Base-by-base conservation (phyloP, 2,888 invertebrate species). In the Salpingus planirostris region DNA sequence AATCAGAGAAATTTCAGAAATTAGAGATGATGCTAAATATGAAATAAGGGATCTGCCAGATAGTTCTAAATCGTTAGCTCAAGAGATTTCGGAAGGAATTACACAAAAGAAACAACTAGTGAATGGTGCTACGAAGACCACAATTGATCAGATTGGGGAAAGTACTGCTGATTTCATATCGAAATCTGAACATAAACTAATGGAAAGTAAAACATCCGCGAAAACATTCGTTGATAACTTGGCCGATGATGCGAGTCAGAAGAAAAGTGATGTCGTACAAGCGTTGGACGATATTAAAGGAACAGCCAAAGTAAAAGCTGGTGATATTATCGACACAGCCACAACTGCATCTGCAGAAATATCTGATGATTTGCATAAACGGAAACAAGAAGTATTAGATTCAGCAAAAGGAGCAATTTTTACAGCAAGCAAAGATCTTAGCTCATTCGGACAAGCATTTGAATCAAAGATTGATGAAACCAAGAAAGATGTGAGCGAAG, bases 251-350 rank as follows among this genome's bases (percentile, higher is more conserved):
- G n/a, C n/a, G n/a, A n/a, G 7, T 24, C 12, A 12, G 24, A 24
- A 24, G 13, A 24, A 8, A 24, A 8, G 24, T 24, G 6, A 24
- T 2, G 2, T 24, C 7, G 13, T 3, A 8, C 24, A 24, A 8
- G 11, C 24, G 13, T 8, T 11, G 7, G 23, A 11, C 8, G 4
- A 23, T 24, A 11, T 10, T 7, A 24, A 23, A 22, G 29, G 24
- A 23, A 11, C 4, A 24, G 11, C 11, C 12, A 24, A 24, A 24
- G 11, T 15, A 24, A 11, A 15, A 14, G 24, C 13, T 11, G 24
- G 11, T 11, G 15, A 30, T 13, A 24, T 24, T 24, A 7, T 30
- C 7, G 30, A 30, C 3, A 24, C 24, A 11, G 2, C 15, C 8
- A 7, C n/a, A 10, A 6, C 3, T n/a, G 11, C 6, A 14, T 3